Evolutionary conservation across 2,113 vertebrate genomes (phyloP), one percentile per base, ranked within the genome.

Genomic region (Cygnus atratus): DNA sequence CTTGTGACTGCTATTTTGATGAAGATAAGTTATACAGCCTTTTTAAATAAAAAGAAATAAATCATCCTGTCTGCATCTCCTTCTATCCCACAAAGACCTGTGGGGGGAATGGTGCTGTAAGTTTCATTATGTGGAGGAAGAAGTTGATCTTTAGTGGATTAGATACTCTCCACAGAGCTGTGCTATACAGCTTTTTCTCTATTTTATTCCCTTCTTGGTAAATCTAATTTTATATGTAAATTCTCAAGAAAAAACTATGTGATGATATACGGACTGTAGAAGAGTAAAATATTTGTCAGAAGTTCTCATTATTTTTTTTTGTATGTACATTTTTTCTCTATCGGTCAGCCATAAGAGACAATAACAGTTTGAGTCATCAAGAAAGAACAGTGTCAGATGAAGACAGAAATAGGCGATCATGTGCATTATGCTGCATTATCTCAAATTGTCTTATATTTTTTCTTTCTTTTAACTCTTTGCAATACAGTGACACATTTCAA

Each of bases 31-130:
- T 85, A 91, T 48, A 65, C 1, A 9, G 7, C 14, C n/a, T 77
- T 91, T 92, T 73, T 70, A 87, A 97, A 95, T 77, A 19, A 87
- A 67, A 75, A 89, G 35, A 94, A 91, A 95, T 92, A 87, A 90
- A 95, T 95, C 71, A 62, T 82, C 16, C 35, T 91, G 54, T 84
- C 66, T 87, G 70, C 24, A 66, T 70, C 31, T 63, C 46, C 52
- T 88, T 82, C 78, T 80, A 55, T 9, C 33, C 67, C 21, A 61
- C 66, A 52, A 77, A 67, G 70, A 33, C 46, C 20, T 84, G 57
- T 78, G 35, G 54, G 24, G 28, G 5, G 26, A 91, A 87, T 52
- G 67, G 39, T 79, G 12, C 8, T 73, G 3, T 54, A 79, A 54
- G 44, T n/a, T 79, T 85, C 75, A 90, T 90, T 88, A 41, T 16